Conservation (phyloP, 2,888 invertebrate species). For the Euzetes globulus region DNA sequence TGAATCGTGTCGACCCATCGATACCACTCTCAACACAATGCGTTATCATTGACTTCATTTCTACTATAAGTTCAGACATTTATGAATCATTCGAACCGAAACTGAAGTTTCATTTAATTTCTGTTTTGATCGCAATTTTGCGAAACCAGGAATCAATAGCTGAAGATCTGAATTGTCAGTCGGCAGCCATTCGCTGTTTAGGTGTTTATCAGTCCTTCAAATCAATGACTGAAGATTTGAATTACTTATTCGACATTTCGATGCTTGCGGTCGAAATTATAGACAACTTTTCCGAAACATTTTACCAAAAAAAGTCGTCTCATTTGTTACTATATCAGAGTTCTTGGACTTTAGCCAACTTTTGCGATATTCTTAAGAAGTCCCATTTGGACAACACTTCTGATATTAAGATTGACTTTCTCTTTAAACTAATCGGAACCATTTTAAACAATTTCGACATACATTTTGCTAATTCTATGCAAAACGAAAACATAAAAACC, state of each 20-base stretch:
- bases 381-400: constrained; percentile 12
- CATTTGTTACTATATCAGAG: constrained; percentile 27
- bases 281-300: neutral
- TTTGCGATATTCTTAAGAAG: constrained; percentile 29
- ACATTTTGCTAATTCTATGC: neutral
- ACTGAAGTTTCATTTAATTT: constrained; percentile 21
- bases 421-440: neutral
- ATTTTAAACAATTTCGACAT: constrained; percentile 6
- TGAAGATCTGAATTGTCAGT: neutral
- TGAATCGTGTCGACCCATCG: neutral
- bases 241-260: constrained; percentile 29
- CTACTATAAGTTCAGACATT: neutral
- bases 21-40: neutral
- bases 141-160: neutral
- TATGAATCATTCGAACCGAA: constrained; percentile 23
- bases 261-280: constrained; percentile 16
- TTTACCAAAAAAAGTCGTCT: constrained; percentile 12
- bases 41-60: constrained; percentile 10
- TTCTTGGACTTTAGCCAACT: constrained; percentile 33
- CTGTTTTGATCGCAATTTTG: constrained; percentile 26
- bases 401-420: neutral
- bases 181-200: constrained; percentile 32
- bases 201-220: constrained; percentile 30
- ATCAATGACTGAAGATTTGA: constrained; percentile 24
- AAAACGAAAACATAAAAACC: constrained; percentile 30